These are phyloP conservation scores for Magallana ariakensis DNA, from an alignment of 1,140 invertebrate species.

Conservation along the genomic window DNA sequence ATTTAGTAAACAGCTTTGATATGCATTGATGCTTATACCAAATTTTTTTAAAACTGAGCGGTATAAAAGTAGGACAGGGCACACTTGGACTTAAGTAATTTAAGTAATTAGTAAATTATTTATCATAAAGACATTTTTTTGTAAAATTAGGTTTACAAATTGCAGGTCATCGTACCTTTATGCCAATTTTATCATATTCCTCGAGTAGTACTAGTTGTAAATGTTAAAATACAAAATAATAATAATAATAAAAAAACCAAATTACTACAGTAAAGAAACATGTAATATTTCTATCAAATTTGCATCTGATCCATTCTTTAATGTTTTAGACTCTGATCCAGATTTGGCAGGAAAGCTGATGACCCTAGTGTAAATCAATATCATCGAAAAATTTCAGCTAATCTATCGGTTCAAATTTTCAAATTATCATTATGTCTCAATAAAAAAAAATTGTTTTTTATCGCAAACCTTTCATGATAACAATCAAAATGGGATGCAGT, in stretches of 20 bases:
- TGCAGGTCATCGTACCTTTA: constrained; percentile 19
- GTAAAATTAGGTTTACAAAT: constrained; percentile 19
- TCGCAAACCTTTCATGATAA: constrained; percentile 21
- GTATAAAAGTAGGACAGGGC: constrained; percentile 19
- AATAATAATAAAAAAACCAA: constrained; percentile 3
- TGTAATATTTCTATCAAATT: constrained; percentile 14
- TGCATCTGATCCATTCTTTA: constrained; percentile 21
- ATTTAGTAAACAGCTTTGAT: constrained; percentile 23
- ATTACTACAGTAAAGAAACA: constrained; percentile 13
- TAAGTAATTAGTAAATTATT: constrained; percentile 25
- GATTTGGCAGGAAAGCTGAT: constrained; percentile 19
- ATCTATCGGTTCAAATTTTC: constrained; percentile 17
- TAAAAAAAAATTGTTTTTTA: constrained; percentile 12
- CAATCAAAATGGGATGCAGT: constrained; percentile 11
- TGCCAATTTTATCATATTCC: constrained; percentile 17
- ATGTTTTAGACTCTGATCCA: constrained; percentile 21
- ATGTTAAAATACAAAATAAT: constrained; percentile 25
- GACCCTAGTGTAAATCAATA: constrained; percentile 21
- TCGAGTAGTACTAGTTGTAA: constrained; percentile 13
- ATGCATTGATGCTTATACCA: constrained; percentile 13
- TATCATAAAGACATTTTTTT: constrained; percentile 20
- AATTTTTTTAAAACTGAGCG: constrained; percentile 3
- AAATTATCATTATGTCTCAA: constrained; percentile 19
- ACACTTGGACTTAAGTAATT: constrained; percentile 8
- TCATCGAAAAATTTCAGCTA: neutral